Percentiles rank a stretch among this genome's conserved stretches.
Evolutionary conservation across 2,113 vertebrate species (phyloP).

Genomic region (Aptenodytes patagonicus): DNA sequence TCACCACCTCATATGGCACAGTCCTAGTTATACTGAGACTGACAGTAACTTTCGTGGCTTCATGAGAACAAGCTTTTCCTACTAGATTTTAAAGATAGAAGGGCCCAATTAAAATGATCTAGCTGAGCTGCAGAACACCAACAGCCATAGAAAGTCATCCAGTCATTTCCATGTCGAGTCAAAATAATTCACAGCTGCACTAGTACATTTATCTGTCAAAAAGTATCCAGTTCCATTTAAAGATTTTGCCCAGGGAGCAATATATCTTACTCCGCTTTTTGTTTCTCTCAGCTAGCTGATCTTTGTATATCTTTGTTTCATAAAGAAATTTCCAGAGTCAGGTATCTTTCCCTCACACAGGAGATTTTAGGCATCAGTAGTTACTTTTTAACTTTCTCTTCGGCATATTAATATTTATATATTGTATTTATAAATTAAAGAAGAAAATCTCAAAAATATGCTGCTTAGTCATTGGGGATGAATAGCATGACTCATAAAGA

Average conservation of each 20-base stretch:
- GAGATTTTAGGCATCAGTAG: not conserved
- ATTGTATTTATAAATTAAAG: slow-evolving; percentile 22
- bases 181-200: not conserved
- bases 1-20: not conserved
- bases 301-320: not conserved
- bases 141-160: not conserved
- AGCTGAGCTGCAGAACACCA: not conserved
- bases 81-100: not conserved
- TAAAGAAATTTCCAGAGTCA: not conserved
- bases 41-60: not conserved
- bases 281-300: not conserved
- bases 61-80: not conserved
- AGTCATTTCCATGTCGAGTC: not conserved
- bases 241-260: not conserved
- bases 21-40: not conserved
- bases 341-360: not conserved
- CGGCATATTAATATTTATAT: slow-evolving; percentile 39
- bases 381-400: slow-evolving; percentile 6
- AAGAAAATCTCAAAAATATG: slow-evolving; percentile 26
- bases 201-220: not conserved
- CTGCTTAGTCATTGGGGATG: slow-evolving; percentile 17
- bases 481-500: slow-evolving; percentile 39
- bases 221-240: not conserved
- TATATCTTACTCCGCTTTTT: not conserved
- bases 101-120: not conserved